A percentile compares a stretch with the other conserved stretches of the same genome.
phyloP scores from a whole-genome alignment of 1,140 invertebrate species.

The Cydia fagiglandana region DNA sequence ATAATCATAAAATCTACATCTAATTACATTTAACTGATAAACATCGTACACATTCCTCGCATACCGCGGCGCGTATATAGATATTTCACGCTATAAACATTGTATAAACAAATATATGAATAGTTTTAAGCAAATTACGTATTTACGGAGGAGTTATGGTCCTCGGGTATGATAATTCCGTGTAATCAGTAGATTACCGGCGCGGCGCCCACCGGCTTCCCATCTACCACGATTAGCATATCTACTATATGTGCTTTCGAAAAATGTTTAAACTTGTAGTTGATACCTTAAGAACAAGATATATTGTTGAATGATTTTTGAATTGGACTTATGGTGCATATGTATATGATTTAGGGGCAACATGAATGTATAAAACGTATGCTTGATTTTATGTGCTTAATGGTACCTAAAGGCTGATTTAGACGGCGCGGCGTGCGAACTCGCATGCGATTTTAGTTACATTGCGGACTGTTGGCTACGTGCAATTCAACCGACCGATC shows the following conservation, averaged over 20 bases:
- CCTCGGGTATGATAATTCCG: constrained; percentile 53
- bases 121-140: constrained; percentile 62
- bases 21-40: constrained; percentile 27
- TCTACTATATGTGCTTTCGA: not conserved
- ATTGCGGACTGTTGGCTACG: no score
- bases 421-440: no score
- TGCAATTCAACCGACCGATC: no score
- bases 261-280: not conserved
- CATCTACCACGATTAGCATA: constrained; percentile 41
- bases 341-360: not conserved
- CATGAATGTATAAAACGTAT: not conserved
- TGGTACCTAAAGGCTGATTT: not conserved
- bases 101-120: constrained; percentile 63
- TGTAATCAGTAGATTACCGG: constrained; percentile 67
- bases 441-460: no score
- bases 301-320: not conserved
- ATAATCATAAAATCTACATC: constrained; percentile 28
- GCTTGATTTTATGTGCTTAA: not conserved
- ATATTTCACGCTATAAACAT: constrained; percentile 61
- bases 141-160: constrained; percentile 60
- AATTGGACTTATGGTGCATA: not conserved
- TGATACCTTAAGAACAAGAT: not conserved
- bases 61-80: constrained; percentile 9
- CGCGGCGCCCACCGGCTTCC: constrained; percentile 61
- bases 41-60: constrained; percentile 17